Conservation (phyloP, 2,888 invertebrate species). For the Mesoligia furuncula region DNA sequence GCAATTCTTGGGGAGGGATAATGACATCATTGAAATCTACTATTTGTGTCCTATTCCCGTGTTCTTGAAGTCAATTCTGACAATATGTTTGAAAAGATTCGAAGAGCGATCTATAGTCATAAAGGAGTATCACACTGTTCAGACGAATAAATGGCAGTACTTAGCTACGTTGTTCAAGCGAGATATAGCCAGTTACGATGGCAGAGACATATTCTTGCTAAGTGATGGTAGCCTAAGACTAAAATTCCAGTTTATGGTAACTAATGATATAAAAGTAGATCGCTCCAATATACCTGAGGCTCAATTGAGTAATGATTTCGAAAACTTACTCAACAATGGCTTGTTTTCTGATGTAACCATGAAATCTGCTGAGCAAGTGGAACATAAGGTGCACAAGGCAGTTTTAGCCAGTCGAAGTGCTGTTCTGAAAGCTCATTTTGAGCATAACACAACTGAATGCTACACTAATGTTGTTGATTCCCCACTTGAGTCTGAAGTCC, state of each 20-base stretch:
- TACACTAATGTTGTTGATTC: conserved; percentile 83
- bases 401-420: conserved; percentile 85
- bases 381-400: conserved; percentile 85
- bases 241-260: conserved; percentile 85
- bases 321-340: conserved; percentile 81
- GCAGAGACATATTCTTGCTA: conserved; percentile 79
- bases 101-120: conserved; percentile 85
- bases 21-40: conserved; percentile 86
- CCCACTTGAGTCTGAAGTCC: conserved; percentile 82
- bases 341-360: conserved; percentile 85
- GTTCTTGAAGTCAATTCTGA: conserved; percentile 83
- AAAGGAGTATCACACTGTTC: conserved; percentile 85
- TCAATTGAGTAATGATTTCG: conserved; percentile 84
- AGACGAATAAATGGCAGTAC: conserved; percentile 87
- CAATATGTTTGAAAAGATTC: conserved; percentile 83
- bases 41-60: conserved; percentile 82
- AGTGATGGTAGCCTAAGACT: conserved; percentile 84
- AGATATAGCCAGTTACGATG: conserved; percentile 81
- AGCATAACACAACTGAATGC: conserved; percentile 86
- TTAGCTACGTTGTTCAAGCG: conserved; percentile 84
- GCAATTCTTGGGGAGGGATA: conserved; percentile 83
- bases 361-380: conserved; percentile 82
- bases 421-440: conserved; percentile 86
- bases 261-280: conserved; percentile 84
- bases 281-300: conserved; percentile 77